phyloP scores from a whole-genome alignment of 2,888 invertebrate species.

The Trachelus iudaicus region DNA sequence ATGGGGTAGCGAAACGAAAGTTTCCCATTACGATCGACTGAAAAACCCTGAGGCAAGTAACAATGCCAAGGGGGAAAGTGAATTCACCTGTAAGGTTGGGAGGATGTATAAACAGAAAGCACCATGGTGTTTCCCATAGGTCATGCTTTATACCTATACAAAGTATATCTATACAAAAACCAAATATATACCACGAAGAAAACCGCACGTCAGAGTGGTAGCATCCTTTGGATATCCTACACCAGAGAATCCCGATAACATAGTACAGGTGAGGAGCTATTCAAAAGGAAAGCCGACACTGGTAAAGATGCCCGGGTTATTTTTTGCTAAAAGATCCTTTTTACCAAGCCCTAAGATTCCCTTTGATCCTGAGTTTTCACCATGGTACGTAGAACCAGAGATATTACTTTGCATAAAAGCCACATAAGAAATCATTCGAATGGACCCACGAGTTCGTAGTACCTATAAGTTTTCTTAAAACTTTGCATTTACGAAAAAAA shows the following conservation, averaged over 20 bases:
- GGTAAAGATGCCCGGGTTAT: background rate
- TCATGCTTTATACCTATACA: background rate
- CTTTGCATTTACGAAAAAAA: background rate
- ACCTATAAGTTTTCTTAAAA: background rate
- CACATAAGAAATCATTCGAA: background rate
- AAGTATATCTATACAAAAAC: background rate
- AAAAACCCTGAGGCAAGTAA: constrained; percentile 5
- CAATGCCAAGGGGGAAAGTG: constrained; percentile 15
- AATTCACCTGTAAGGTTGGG: constrained; percentile 32
- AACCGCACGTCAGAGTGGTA: background rate
- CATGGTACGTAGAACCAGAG: background rate
- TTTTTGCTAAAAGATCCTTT: background rate
- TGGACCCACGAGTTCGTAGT: background rate
- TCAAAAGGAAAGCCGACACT: background rate
- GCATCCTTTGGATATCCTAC: background rate
- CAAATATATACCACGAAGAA: background rate
- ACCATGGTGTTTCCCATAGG: background rate
- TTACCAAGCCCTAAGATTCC: background rate
- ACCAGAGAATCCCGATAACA: background rate
- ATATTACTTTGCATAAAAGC: background rate
- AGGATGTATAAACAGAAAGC: constrained; percentile 8
- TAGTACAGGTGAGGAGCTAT: background rate
- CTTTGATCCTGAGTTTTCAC: background rate
- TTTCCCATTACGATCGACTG: background rate
- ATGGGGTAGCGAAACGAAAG: background rate